These are phyloP conservation scores for Pantherophis alleghaniensis DNA, from an alignment of 2,797 vertebrate species.

Conservation along the genomic window DNA sequence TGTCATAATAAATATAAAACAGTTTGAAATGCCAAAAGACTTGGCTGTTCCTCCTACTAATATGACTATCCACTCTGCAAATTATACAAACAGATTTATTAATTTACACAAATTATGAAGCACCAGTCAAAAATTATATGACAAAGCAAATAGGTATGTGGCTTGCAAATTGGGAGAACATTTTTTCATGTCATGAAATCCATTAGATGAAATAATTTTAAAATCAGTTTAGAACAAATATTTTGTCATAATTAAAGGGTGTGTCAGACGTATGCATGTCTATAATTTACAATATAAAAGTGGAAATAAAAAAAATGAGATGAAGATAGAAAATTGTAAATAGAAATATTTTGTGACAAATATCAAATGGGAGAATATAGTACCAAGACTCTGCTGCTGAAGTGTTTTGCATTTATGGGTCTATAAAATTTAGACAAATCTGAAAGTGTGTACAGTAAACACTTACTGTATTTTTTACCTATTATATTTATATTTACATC, in stretches of 20 bases:
- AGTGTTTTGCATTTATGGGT: not conserved
- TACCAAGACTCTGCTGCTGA: too few species aligned
- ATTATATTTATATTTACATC: not conserved
- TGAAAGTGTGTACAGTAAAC: not conserved
- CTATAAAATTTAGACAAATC: not conserved
- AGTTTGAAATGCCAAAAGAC: not conserved
- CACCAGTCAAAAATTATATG: not conserved
- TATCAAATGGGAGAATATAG: not conserved
- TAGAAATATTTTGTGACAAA: not conserved
- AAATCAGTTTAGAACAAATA: not conserved
- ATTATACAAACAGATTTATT: slow-evolving; percentile 6
- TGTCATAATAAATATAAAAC: not conserved
- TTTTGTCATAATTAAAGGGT: not conserved
- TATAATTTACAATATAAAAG: not conserved
- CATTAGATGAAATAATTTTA: not conserved
- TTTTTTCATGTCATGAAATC: not conserved
- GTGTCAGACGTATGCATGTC: not conserved
- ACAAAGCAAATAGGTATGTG: not conserved
- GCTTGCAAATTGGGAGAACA: slow-evolving; percentile 12
- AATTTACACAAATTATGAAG: not conserved
- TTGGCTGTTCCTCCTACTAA: not conserved
- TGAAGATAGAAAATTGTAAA: too few species aligned
- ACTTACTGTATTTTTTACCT: not conserved
- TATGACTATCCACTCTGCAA: not conserved
- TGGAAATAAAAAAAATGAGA: not conserved